These are phyloP conservation scores for Vulpes vulpes DNA, from an alignment of 2,113 vertebrate species.

Conservation along the genomic window DNA sequence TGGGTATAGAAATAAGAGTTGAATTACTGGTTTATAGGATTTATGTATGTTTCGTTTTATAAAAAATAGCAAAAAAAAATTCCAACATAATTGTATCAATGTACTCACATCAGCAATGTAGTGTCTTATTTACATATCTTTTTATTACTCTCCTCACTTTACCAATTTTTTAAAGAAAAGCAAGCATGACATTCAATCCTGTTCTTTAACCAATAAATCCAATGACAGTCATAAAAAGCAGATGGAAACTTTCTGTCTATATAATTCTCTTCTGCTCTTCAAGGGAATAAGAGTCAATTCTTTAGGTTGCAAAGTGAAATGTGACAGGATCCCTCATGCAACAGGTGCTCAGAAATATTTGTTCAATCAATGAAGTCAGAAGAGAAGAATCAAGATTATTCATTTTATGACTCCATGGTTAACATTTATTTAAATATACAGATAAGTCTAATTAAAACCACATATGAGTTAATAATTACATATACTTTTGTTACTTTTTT, in stretches of 20 bases:
- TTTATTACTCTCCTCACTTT: background rate
- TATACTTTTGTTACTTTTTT: background rate
- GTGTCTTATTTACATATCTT: background rate
- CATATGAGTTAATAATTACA: constrained; percentile 1
- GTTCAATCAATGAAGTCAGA: constrained; percentile 9
- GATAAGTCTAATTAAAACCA: background rate
- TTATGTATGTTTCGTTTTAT: background rate
- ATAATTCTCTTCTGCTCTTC: constrained; percentile 9
- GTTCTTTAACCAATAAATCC: background rate
- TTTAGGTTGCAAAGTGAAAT: constrained; percentile 12
- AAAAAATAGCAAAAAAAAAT: background rate
- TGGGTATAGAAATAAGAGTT: background rate
- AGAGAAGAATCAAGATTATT: background rate
- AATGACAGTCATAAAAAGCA: constrained; percentile 7
- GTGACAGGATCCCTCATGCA: background rate
- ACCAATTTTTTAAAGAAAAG: background rate
- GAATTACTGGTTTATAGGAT: background rate
- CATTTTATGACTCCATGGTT: background rate
- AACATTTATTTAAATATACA: constrained; percentile 33
- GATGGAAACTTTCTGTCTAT: background rate
- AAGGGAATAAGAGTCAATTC: background rate
- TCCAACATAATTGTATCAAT: background rate
- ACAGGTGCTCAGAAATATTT: background rate
- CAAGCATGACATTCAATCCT: background rate
- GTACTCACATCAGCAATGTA: background rate